Evolutionary conservation across 2,888 invertebrate genomes (phyloP), one percentile per base, ranked within the genome.

Genomic region (Gryllus longicercus): DNA sequence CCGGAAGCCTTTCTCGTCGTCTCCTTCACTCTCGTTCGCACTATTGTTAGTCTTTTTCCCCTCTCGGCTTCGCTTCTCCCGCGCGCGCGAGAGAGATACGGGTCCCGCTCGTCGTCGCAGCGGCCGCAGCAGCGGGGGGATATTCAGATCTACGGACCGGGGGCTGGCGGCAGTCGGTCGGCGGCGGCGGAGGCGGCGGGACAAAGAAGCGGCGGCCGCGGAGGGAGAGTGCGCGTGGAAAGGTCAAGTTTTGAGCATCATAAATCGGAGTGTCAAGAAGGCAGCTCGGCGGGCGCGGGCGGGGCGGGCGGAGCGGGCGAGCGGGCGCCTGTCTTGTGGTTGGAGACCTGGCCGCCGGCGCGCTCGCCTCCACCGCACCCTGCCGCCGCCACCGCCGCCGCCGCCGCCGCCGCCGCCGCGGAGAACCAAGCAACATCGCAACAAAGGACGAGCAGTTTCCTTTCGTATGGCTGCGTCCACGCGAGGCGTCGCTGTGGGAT

Each of bases 161-260:
- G 38, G 38, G 38, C 38, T 38, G 38, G 38, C 38, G 38, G 38
- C 5, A 38, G 38, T 38, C 38, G 38, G 38, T 5, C 38, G 38
- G 38, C 38, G 38, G 3, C 0, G 38, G 38, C 63, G 16, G 5
- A 63, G 16, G 63, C 63, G 63, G 5, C 8, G 63, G 38, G 63
- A 63, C 63, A 63, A 63, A 63, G 63, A 63, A 63, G 0, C n/a
- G 14, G 4, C 5, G 14, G n/a, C n/a, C 16, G n/a, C 16, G n/a
- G 63, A 63, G 63, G 14, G 63, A 63, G 63, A 63, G 63, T 11
- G 63, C 63, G 63, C 63, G 63, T 4, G n/a, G 63, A 63, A 63
- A 63, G 63, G 63, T 63, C n/a, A 63, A 63, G 16, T 63, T 63
- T 63, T 63, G 63, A 63, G 63, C 63, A n/a, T 63, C 63, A 63